phyloP scores from a whole-genome alignment of 2,797 vertebrate genomes.

The Takifugu ocellatus region DNA sequence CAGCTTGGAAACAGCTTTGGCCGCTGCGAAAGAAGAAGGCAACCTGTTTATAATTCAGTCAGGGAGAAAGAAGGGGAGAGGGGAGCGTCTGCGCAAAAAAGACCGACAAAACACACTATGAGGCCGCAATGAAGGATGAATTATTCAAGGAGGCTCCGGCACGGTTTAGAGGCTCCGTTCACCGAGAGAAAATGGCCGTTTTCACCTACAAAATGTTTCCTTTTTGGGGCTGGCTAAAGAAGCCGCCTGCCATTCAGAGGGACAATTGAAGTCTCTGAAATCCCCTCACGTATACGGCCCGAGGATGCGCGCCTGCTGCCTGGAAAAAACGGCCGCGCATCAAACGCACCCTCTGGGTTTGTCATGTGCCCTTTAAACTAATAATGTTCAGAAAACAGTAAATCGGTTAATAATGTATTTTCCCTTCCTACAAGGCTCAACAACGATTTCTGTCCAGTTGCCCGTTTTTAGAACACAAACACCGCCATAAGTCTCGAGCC shows the following conservation, averaged over 20 bases:
- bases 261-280: conserved; percentile 67
- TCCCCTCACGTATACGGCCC: conserved; percentile 45
- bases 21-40: conserved; percentile 83
- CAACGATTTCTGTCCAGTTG: not conserved
- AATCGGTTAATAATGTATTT: too few relatives aligned
- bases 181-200: conserved; percentile 81
- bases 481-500: conserved; percentile 6
- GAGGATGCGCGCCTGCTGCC: conserved; percentile 27
- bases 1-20: conserved; percentile 90
- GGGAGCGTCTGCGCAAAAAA: conserved; percentile 86
- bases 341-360: not conserved
- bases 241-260: conserved; percentile 62
- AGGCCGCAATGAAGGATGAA: conserved; percentile 96
- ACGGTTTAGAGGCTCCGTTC: conserved; percentile 84
- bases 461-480: not conserved
- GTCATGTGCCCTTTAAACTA: too few relatives aligned
- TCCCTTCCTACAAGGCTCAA: too few relatives aligned
- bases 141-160: conserved; percentile 90
- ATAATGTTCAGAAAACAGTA: too few relatives aligned
- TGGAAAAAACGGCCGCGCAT: conserved; percentile 3
- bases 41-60: conserved; percentile 96
- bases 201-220: conserved; percentile 89
- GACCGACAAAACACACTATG: conserved; percentile 89
- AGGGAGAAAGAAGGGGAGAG: conserved; percentile 81
- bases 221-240: conserved; percentile 66